Conservation (phyloP, 2,888 invertebrate species). For the Melanotus villosus region DNA sequence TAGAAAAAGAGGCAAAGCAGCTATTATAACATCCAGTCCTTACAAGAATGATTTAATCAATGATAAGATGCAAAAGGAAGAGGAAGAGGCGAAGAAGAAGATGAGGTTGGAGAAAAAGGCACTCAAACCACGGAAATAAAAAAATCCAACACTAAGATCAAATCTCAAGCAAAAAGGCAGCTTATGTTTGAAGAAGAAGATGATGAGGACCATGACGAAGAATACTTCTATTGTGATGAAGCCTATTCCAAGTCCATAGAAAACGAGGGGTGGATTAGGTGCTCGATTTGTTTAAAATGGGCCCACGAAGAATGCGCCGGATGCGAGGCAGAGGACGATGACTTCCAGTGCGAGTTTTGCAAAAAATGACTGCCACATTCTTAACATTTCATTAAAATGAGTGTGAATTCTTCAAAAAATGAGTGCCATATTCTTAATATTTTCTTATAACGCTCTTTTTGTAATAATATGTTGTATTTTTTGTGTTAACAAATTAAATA, state of each 20-base stretch:
- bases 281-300: constrained; percentile 50
- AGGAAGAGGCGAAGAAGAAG: background rate
- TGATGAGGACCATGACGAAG: constrained; percentile 34
- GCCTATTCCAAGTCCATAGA: constrained; percentile 43
- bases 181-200: background rate
- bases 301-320: constrained; percentile 46
- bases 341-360: constrained; percentile 11
- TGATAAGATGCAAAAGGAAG: background rate
- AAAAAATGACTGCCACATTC: too few species aligned
- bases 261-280: constrained; percentile 52
- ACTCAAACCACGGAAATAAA: too few species aligned
- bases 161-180: background rate
- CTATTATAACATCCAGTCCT: background rate
- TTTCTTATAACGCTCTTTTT: too few species aligned
- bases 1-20: constrained; percentile 9
- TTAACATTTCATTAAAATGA: too few species aligned
- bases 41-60: background rate
- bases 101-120: too few species aligned
- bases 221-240: constrained; percentile 49
- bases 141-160: background rate
- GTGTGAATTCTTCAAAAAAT: too few species aligned
- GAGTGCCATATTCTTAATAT: too few species aligned
- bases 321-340: constrained; percentile 32
- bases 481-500: too few species aligned
- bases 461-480: too few species aligned